phyloP scores from a whole-genome alignment of 1,140 invertebrate genomes.

The Pteromalus puparum region DNA sequence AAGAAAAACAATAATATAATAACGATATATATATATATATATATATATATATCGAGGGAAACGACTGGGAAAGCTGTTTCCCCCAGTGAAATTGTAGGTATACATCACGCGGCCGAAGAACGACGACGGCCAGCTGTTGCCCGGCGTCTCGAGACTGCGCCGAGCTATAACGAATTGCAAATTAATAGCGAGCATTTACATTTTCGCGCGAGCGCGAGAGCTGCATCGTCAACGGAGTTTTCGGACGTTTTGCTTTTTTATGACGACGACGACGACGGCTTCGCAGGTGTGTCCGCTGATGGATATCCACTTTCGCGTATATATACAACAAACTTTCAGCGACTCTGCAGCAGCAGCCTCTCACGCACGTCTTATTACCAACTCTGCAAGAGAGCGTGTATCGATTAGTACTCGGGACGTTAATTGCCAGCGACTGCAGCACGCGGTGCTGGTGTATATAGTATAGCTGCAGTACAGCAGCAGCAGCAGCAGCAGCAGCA shows the following conservation, averaged over 20 bases:
- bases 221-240: background rate
- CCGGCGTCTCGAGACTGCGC: conserved; percentile 1
- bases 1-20: conserved; percentile 28
- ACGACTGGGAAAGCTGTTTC: conserved; percentile 40
- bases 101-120: conserved; percentile 29
- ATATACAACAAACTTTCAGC: too few species aligned
- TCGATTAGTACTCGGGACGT: conserved; percentile 32
- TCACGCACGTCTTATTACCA: background rate
- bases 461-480: conserved; percentile 1
- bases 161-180: conserved; percentile 66
- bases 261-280: background rate
- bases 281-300: background rate
- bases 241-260: background rate
- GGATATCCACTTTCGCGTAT: too few species aligned
- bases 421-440: conserved; percentile 29
- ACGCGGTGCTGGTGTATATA: conserved; percentile 33
- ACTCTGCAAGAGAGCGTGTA: background rate
- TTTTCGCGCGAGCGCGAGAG: conserved; percentile 50
- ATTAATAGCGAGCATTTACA: conserved; percentile 68
- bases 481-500: background rate
- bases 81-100: conserved; percentile 39
- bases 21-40: too few species aligned
- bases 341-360: too few species aligned
- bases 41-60: conserved; percentile 5
- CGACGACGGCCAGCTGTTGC: conserved; percentile 60